Conservation (phyloP, 2,888 invertebrate species). For the Netelia virgata region DNA sequence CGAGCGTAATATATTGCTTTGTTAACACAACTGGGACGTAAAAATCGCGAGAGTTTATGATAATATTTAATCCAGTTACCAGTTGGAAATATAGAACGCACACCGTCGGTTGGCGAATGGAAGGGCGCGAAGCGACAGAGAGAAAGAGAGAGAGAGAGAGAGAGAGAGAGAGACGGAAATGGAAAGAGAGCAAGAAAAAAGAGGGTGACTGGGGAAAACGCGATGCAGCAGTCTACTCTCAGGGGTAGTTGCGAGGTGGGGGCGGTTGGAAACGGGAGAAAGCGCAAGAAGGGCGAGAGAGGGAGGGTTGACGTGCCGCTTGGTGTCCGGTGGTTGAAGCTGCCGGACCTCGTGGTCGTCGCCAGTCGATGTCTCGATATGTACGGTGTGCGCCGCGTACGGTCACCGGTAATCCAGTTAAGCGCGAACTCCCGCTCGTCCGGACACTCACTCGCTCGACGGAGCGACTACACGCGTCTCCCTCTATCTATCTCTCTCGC, state of each 20-base stretch:
- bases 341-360: constrained; percentile 73
- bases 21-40: constrained; percentile 1
- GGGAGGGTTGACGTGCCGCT: constrained; percentile 47
- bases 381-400: constrained; percentile 65
- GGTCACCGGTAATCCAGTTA: constrained; percentile 80
- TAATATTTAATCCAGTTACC: constrained; percentile 82
- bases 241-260: neutral
- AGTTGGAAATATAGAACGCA: constrained; percentile 62
- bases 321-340: constrained; percentile 57
- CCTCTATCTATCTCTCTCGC: neutral
- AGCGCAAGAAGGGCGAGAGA: constrained; percentile 34
- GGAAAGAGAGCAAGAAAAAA: neutral
- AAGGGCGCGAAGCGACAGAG: constrained; percentile 9
- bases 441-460: constrained; percentile 63
- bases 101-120: constrained; percentile 30
- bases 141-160: neutral
- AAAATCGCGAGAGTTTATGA: constrained; percentile 77
- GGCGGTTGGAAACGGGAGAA: constrained; percentile 4
- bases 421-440: constrained; percentile 71
- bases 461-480: constrained; percentile 15
- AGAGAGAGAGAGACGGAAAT: neutral
- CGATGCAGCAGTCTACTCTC: constrained; percentile 8
- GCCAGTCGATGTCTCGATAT: constrained; percentile 78
- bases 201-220: neutral
- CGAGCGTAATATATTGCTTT: constrained; percentile 4